Percentiles rank a stretch among this genome's conserved stretches.
Evolutionary conservation across 2,113 vertebrate species (phyloP).

Genomic region (Silurus asotus): DNA sequence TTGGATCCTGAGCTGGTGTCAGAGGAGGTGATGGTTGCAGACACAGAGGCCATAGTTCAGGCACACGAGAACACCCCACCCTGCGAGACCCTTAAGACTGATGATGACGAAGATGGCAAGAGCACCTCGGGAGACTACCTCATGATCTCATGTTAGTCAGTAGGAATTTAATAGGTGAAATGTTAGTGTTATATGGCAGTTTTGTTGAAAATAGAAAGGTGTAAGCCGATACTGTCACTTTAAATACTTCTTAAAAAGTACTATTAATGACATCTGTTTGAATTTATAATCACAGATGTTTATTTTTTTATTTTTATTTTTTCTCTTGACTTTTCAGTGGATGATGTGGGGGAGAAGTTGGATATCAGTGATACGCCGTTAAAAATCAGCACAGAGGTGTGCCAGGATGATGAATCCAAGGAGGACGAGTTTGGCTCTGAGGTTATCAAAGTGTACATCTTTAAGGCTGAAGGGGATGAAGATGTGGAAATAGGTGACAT

Average conservation of each 20-base stretch:
- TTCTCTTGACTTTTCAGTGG: conserved; percentile 78
- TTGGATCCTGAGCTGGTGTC: conserved; percentile 91
- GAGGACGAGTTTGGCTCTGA: conserved; percentile 91
- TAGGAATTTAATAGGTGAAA: background rate
- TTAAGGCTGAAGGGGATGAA: conserved; percentile 98
- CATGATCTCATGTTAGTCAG: conserved; percentile 91
- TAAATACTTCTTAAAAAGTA: background rate
- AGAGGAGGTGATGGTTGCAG: conserved; percentile 90
- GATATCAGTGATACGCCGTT: conserved; percentile 91
- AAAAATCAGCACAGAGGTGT: conserved; percentile 91
- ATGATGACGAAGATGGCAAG: conserved; percentile 88
- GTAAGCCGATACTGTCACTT: background rate
- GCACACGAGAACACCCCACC: conserved; percentile 79
- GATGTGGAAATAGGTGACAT: conserved; percentile 93
- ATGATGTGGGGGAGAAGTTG: conserved; percentile 96
- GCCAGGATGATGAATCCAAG: conserved; percentile 84
- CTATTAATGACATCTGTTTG: background rate
- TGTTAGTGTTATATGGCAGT: background rate
- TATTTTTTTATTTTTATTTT: background rate
- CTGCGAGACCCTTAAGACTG: conserved; percentile 86
- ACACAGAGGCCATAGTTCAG: conserved; percentile 87
- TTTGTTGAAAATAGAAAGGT: background rate
- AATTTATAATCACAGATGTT: background rate
- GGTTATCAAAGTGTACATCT: conserved; percentile 99
- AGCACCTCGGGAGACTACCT: conserved; percentile 96